Conservation (phyloP, 2,113 vertebrate genomes). For the Perca schrenkii region DNA sequence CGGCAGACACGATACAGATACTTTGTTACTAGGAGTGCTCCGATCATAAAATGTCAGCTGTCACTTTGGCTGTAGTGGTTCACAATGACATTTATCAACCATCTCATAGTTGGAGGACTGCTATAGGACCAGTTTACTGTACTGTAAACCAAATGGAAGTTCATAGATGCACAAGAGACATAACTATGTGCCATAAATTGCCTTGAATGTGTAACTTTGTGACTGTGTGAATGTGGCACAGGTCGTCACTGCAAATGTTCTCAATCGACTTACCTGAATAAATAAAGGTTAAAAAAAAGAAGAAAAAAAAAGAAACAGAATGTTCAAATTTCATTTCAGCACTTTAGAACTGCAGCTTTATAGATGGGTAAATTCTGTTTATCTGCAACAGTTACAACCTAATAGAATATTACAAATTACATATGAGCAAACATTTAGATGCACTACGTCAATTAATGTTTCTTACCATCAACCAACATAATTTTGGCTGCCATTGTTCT, state of each 20-base stretch:
- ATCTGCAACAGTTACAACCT: background rate
- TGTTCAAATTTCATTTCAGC: conserved; percentile 18
- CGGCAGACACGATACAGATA: conserved; percentile 19
- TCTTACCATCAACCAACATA: no score
- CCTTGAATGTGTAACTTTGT: background rate
- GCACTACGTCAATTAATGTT: no score
- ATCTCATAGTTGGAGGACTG: conserved; percentile 21
- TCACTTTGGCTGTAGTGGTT: conserved; percentile 52
- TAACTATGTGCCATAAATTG: conserved; percentile 30
- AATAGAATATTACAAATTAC: no score
- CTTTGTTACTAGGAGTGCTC: conserved; percentile 41
- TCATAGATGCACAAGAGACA: conserved; percentile 17
- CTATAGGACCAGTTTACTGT: conserved; percentile 22
- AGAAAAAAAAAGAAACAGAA: background rate
- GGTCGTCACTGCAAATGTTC: no score
- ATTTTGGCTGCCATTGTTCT: no score
- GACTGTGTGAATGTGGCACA: no score
- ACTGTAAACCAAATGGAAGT: conserved; percentile 11
- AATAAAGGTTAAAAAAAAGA: background rate
- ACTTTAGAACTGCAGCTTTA: conserved; percentile 26
- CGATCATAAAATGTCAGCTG: conserved; percentile 68
- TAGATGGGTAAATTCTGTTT: background rate
- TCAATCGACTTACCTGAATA: no score
- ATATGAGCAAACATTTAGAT: no score
- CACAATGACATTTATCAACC: conserved; percentile 57